Base-by-base conservation (phyloP, 2,888 invertebrate species). In the Heliconius erato region DNA sequence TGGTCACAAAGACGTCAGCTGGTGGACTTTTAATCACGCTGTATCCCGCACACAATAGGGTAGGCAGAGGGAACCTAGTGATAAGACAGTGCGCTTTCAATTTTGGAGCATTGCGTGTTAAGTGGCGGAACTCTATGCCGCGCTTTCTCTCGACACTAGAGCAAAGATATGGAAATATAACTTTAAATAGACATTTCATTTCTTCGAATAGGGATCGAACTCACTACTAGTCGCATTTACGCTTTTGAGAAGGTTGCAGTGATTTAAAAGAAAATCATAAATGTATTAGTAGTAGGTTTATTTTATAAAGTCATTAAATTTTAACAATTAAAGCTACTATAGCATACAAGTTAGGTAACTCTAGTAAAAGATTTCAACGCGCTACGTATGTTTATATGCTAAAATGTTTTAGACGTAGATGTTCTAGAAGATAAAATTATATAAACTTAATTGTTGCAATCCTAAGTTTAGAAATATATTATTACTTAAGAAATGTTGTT, bases 321-420 rank as follows among this genome's bases (percentile, higher is more conserved):
- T 23, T 9, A 35, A 76, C 76, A 76, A 14, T 16, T 35, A 35
- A 59, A 63, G n/a, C 19, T 65, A 79, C 40, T 49, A 54, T 32
- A 19, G 26, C 32, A 72, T 65, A 77, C 12, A 44, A 49, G 78
- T 80, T 82, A 82, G 74, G 80, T 80, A 84, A 81, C 81, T 26
- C 79, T 74, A 85, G 84, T 84, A 79, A 87, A 86, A 87, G 88
- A 87, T 84, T 85, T 86, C 85, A 87, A 87, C 87, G 87, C 85
- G 83, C 82, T 78, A 23, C 80, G 74, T n/a, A 72, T 72, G 71
- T 68, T 80, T 80, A 65, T 68, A 44, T 40, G 26, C 44, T 77
- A 32, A 76, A 81, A 44, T 65, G 68, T 76, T 84, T 83, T 85
- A 84, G 82, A 81, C 76, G 35, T 67, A 32, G 32, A 32, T 32